Evolutionary conservation across 2,888 invertebrate genomes (phyloP).

Genomic region (Orthonevra nobilis): DNA sequence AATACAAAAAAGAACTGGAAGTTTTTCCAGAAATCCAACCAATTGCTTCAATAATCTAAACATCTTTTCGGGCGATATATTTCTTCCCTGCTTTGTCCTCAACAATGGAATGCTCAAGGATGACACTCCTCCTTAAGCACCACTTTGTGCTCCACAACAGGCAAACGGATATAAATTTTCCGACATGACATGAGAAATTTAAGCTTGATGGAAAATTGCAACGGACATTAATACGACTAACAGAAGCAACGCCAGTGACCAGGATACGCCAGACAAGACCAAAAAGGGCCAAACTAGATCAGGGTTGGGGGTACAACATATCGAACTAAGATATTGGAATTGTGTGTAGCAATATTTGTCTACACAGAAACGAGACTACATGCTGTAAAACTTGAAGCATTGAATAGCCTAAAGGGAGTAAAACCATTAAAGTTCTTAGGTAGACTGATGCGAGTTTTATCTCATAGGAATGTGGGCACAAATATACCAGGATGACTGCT

Average conservation of each 20-base stretch:
- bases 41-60: too few species aligned
- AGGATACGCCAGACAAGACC: background rate
- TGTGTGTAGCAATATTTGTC: conserved; percentile 1
- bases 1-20: too few species aligned
- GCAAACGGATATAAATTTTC: conserved; percentile 63
- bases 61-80: too few species aligned
- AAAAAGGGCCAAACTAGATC: too few species aligned
- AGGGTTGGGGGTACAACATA: conserved; percentile 25
- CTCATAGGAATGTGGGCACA: background rate
- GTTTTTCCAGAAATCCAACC: too few species aligned
- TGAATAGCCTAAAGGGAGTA: background rate
- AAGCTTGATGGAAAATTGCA: conserved; percentile 70
- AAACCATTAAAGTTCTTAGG: background rate
- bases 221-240: conserved; percentile 71
- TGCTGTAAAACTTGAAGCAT: conserved; percentile 4
- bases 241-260: conserved; percentile 51
- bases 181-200: conserved; percentile 57
- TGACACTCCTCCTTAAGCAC: too few species aligned
- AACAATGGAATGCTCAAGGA: too few species aligned
- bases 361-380: background rate
- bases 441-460: conserved; percentile 20
- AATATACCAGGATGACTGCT: background rate
- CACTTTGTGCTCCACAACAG: too few species aligned
- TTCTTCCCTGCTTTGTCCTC: background rate
- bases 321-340: background rate